Conservation (phyloP, 2,888 invertebrate genomes). For the Acleris literana region DNA sequence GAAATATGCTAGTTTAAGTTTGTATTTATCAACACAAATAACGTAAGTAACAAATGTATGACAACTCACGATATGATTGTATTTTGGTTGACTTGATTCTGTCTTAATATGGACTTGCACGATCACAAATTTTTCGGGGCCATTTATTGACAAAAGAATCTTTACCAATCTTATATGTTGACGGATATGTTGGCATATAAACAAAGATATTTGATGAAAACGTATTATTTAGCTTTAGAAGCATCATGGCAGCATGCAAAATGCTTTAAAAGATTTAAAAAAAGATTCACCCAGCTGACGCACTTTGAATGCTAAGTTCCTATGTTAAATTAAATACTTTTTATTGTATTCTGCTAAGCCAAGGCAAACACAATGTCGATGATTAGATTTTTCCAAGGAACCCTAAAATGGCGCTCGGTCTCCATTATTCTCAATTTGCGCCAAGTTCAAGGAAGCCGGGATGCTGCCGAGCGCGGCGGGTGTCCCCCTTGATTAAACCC, state of each 20-base stretch:
- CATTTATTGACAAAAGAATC: neutral
- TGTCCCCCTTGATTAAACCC: conserved; percentile 82
- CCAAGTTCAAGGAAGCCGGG: conserved; percentile 68
- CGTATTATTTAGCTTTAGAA: neutral
- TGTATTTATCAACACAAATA: no score
- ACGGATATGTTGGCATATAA: neutral
- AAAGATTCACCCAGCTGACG: neutral
- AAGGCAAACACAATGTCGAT: conserved; percentile 41
- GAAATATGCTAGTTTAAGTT: no score
- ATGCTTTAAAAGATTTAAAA: neutral
- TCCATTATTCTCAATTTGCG: conserved; percentile 82
- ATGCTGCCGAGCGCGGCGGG: conserved; percentile 71
- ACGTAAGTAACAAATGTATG: no score
- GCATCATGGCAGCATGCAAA: neutral
- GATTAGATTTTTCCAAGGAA: conserved; percentile 60
- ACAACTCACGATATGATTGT: no score
- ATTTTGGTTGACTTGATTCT: no score
- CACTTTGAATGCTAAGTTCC: conserved; percentile 8
- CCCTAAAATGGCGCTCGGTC: conserved; percentile 65
- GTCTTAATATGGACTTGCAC: no score
- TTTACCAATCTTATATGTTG: neutral
- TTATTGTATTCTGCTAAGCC: conserved; percentile 22
- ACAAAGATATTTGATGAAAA: neutral
- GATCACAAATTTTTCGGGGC: neutral
- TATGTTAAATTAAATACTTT: conserved; percentile 12